These are phyloP conservation scores for Rhinogobius similis DNA, from an alignment of 2,113 vertebrate genomes.

Conservation along the genomic window DNA sequence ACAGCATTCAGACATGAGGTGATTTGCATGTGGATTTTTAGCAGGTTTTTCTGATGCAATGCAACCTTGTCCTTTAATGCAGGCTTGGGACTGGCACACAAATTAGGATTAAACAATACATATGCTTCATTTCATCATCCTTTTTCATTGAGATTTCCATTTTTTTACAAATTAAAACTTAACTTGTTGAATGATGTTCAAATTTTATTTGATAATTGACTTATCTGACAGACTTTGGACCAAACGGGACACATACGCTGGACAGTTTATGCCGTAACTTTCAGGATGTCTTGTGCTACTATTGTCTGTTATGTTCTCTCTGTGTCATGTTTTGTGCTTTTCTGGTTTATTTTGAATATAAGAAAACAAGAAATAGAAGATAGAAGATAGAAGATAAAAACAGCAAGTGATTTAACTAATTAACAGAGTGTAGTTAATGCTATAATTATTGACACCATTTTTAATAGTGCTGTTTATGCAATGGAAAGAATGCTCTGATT, in stretches of 20 bases:
- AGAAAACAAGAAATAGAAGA: too few relatives aligned
- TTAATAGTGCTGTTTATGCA: not conserved
- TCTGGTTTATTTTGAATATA: too few relatives aligned
- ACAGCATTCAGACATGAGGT: not conserved
- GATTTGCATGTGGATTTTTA: not conserved
- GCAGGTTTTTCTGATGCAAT: not conserved
- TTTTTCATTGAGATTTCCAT: not conserved
- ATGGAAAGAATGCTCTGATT: not conserved
- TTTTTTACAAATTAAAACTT: not conserved
- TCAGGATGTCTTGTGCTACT: too few relatives aligned
- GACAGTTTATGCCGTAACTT: too few relatives aligned
- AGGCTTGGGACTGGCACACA: not conserved
- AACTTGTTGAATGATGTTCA: too few relatives aligned
- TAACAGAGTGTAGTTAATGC: not conserved
- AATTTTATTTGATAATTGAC: too few relatives aligned
- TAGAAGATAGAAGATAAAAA: too few relatives aligned
- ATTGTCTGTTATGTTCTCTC: too few relatives aligned
- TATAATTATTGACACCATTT: not conserved
- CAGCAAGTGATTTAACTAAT: too few relatives aligned
- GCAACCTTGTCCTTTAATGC: not conserved
- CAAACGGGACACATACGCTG: too few relatives aligned
- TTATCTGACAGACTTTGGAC: too few relatives aligned
- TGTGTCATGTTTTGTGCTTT: too few relatives aligned
- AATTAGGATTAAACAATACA: not conserved
- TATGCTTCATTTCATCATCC: not conserved